Percentiles rank a stretch among this genome's conserved stretches.
Conservation (phyloP, 2,888 invertebrate genomes). For the Acleris laterana region DNA sequence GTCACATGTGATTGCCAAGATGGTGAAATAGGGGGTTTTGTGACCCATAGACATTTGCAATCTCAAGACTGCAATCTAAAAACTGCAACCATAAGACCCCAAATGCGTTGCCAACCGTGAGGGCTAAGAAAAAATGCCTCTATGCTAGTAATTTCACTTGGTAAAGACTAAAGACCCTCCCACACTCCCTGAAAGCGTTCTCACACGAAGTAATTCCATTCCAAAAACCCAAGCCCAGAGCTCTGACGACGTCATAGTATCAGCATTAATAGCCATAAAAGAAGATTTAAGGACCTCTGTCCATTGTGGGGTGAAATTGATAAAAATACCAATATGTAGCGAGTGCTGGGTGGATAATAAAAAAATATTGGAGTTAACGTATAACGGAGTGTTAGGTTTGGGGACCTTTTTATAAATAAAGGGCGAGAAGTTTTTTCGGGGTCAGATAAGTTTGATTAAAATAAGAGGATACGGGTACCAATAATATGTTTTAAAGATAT, state of each 20-base stretch:
- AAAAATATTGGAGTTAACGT: slow-evolving; percentile 22
- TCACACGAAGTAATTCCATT: slow-evolving; percentile 11
- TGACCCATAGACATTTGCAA: too few relatives aligned
- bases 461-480: not conserved
- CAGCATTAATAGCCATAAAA: slow-evolving; percentile 36
- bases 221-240: slow-evolving; percentile 14
- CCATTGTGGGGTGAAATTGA: slow-evolving; percentile 35
- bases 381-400: slow-evolving; percentile 26
- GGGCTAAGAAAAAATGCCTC: too few relatives aligned
- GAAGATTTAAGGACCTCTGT: slow-evolving; percentile 32
- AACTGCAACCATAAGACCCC: too few relatives aligned
- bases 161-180: not conserved
- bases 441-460: not conserved
- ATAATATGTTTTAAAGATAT: too few relatives aligned
- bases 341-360: slow-evolving; percentile 23
- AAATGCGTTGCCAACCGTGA: too few relatives aligned
- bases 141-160: not conserved
- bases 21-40: too few relatives aligned
- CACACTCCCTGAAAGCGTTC: not conserved
- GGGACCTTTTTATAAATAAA: slow-evolving; percentile 13
- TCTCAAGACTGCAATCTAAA: too few relatives aligned
- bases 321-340: slow-evolving; percentile 37
- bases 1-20: too few relatives aligned
- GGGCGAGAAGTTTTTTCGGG: slow-evolving; percentile 1
- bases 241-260: slow-evolving; percentile 22